Conservation (phyloP, 2,888 invertebrate species). For the Meliscaeva auricollis region DNA sequence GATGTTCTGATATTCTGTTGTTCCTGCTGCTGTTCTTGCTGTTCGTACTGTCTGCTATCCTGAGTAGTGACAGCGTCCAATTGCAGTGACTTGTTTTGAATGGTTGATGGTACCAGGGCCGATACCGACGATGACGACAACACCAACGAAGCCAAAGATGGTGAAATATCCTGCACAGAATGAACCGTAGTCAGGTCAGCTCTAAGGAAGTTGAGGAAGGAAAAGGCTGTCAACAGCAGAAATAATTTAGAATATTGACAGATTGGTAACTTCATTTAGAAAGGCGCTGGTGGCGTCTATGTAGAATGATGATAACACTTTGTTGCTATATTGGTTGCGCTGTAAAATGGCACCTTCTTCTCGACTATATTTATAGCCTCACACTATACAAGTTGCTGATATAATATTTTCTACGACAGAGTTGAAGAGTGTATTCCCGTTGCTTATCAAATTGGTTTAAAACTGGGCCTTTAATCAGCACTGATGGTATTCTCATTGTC, state of each 20-base stretch:
- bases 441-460: conserved; percentile 42
- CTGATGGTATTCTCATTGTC: conserved; percentile 44
- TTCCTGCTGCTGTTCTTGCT: conserved; percentile 50
- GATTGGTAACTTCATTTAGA: conserved; percentile 84
- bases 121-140: conserved; percentile 36
- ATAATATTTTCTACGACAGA: neutral
- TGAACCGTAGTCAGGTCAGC: conserved; percentile 70
- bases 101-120: conserved; percentile 28
- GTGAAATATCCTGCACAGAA: conserved; percentile 64
- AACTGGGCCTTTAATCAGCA: conserved; percentile 49
- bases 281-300: conserved; percentile 64
- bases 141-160: conserved; percentile 42
- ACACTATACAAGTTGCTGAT: conserved; percentile 28
- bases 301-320: conserved; percentile 58
- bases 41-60: conserved; percentile 52
- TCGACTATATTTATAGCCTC: conserved; percentile 15
- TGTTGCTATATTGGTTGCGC: conserved; percentile 32
- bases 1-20: conserved; percentile 36
- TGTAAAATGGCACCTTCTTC: conserved; percentile 22
- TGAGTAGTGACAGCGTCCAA: conserved; percentile 49
- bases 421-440: neutral
- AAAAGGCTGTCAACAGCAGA: conserved; percentile 84
- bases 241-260: conserved; percentile 83
- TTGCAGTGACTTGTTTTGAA: conserved; percentile 56
- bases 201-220: conserved; percentile 81